These are phyloP conservation scores for Euwallacea similis DNA, from an alignment of 1,140 invertebrate genomes.

Conservation along the genomic window DNA sequence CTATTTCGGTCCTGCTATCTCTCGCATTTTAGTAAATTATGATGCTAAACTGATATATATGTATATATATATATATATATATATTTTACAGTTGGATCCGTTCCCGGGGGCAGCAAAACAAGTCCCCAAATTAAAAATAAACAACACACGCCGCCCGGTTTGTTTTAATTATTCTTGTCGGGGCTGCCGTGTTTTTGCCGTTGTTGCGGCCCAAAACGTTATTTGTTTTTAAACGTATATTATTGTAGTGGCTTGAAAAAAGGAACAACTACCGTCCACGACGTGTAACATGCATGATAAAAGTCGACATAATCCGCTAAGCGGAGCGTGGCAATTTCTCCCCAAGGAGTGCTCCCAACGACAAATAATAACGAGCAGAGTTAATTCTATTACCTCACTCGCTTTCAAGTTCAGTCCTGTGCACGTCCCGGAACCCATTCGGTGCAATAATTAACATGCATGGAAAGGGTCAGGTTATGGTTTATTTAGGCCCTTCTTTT, in stretches of 20 bases:
- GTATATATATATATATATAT: background rate
- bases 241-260: background rate
- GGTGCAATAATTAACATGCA: slow-evolving; percentile 15
- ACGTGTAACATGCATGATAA: too few relatives aligned
- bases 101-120: background rate
- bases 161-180: slow-evolving; percentile 9
- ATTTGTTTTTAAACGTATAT: background rate
- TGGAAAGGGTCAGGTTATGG: too few relatives aligned
- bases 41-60: slow-evolving; percentile 7
- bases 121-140: slow-evolving; percentile 17
- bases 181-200: background rate
- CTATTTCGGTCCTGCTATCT: slow-evolving; percentile 3
- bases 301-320: background rate
- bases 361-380: slow-evolving; percentile 2
- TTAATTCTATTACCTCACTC: slow-evolving; percentile 19
- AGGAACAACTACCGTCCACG: too few relatives aligned
- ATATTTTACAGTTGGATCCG: slow-evolving; percentile 11
- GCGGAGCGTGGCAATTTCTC: background rate
- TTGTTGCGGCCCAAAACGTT: too few relatives aligned
- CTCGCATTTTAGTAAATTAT: slow-evolving; percentile 23
- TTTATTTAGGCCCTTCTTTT: too few relatives aligned
- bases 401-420: slow-evolving; percentile 15
- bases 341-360: background rate
- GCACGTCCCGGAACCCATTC: slow-evolving; percentile 4
- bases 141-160: slow-evolving; percentile 2